Conservation (phyloP, 2,113 vertebrate species). For the Narcine bancroftii region DNA sequence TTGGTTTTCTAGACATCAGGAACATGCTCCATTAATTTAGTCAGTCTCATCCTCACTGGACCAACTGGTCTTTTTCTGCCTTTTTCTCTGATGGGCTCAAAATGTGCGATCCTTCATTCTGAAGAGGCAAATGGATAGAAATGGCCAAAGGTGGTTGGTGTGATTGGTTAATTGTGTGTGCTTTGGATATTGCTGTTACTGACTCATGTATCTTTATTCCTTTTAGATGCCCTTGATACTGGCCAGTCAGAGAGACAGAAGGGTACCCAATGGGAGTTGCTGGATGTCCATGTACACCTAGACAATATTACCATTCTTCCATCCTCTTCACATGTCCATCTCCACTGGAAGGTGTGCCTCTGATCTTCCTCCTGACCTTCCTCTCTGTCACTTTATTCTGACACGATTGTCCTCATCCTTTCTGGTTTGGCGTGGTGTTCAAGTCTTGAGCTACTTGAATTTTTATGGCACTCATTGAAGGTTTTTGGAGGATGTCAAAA, state of each 20-base stretch:
- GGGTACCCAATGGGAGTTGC: constrained; percentile 46
- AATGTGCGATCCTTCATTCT: not conserved
- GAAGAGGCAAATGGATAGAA: not conserved
- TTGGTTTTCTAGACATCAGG: no score
- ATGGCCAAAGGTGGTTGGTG: not conserved
- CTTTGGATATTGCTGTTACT: not conserved
- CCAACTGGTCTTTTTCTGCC: not conserved
- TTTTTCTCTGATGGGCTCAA: not conserved
- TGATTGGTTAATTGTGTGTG: not conserved
- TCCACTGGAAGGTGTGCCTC: constrained; percentile 10
- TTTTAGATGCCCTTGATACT: constrained; percentile 49
- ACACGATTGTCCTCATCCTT: not conserved
- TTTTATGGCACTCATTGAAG: not conserved
- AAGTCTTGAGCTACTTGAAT: not conserved
- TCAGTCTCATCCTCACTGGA: no score
- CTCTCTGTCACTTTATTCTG: not conserved
- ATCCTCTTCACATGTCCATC: not conserved
- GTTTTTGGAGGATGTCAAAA: not conserved
- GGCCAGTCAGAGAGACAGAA: constrained; percentile 56
- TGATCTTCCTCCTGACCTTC: not conserved
- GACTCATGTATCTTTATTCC: not conserved
- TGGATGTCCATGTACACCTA: constrained; percentile 57
- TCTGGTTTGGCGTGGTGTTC: not conserved
- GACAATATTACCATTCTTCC: constrained; percentile 54
- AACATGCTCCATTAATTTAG: no score